Evolutionary conservation across 2,797 vertebrate species (phyloP).

Genomic region (Rhabdophis nuchalis): DNA sequence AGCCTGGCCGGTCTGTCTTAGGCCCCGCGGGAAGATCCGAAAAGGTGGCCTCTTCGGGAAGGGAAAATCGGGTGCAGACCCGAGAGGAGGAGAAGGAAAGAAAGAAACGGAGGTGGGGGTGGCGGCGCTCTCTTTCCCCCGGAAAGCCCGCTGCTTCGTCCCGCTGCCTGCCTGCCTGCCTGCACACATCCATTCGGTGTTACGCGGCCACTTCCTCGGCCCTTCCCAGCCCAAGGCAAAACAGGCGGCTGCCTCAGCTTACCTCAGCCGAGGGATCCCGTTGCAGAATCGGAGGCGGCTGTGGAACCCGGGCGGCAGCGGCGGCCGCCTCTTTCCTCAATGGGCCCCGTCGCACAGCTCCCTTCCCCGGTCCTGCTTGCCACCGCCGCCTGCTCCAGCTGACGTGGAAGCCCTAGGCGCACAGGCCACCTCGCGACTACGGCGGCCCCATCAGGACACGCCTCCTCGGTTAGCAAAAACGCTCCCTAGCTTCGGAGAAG

Average conservation of each 20-base stretch:
- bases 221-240: background rate
- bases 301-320: background rate
- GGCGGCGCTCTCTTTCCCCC: no score
- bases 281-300: background rate
- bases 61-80: background rate
- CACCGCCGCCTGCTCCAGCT: constrained; percentile 43
- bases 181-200: background rate
- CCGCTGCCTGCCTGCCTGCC: background rate
- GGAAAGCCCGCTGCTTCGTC: background rate
- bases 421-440: constrained; percentile 51
- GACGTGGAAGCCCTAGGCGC: constrained; percentile 56
- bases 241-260: background rate
- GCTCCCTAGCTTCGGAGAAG: background rate
- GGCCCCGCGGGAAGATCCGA: background rate
- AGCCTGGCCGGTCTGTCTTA: no score
- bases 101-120: background rate
- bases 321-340: constrained; percentile 5
- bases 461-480: background rate
- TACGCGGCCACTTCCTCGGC: background rate
- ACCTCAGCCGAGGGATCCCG: background rate
- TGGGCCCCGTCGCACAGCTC: background rate
- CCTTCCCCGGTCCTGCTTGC: background rate
- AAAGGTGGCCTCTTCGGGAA: background rate
- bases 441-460: constrained; percentile 39
- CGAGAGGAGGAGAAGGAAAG: background rate